A percentile compares a stretch with the other conserved stretches of the same genome.
phyloP scores from a whole-genome alignment of 2,888 invertebrate species.

The Allolobophora icterica region DNA sequence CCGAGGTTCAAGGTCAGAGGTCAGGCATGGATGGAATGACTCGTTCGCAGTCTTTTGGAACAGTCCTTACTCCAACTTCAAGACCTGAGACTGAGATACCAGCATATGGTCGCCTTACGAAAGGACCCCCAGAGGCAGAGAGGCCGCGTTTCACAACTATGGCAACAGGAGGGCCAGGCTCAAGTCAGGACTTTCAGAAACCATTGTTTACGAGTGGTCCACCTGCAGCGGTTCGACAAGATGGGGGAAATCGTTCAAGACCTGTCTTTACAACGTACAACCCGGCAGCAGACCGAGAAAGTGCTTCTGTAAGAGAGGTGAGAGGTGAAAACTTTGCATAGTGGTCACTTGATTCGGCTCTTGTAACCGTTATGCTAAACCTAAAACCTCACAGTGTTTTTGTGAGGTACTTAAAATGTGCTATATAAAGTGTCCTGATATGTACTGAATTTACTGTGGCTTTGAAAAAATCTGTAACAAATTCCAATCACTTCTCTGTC shows the following conservation, averaged over 20 bases:
- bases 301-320: background rate
- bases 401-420: no score
- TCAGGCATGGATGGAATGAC: background rate
- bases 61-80: background rate
- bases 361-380: background rate
- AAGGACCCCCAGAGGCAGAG: background rate
- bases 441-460: no score
- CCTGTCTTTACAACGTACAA: background rate
- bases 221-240: background rate
- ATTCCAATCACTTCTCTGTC: background rate
- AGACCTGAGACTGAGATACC: background rate
- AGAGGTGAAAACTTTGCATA: background rate
- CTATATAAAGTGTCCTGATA: no score
- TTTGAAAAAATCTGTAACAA: background rate
- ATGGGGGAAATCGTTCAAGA: background rate
- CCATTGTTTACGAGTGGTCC: background rate
- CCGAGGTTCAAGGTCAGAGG: background rate
- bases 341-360: background rate
- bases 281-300: background rate
- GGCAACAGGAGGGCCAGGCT: background rate
- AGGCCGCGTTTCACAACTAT: background rate
- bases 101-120: background rate
- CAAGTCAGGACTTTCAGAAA: background rate
- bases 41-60: conserved; percentile 17
- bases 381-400: background rate